These are phyloP conservation scores for Machimus atricapillus DNA, from an alignment of 2,888 invertebrate species.

Conservation along the genomic window DNA sequence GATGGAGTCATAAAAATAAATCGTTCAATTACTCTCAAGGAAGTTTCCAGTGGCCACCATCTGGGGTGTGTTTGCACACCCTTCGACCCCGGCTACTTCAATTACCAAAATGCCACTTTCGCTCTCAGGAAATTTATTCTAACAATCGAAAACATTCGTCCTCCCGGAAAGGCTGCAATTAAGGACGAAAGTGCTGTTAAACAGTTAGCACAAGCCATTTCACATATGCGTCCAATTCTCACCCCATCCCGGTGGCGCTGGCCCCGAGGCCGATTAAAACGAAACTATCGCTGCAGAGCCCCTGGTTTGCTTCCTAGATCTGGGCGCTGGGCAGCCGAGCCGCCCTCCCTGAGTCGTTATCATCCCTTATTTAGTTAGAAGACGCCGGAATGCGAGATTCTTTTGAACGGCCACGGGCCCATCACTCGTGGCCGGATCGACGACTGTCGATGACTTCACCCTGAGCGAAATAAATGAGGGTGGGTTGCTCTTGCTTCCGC, in stretches of 20 bases:
- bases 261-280: slow-evolving; percentile 1
- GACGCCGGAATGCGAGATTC: slow-evolving; percentile 31
- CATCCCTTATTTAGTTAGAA: slow-evolving; percentile 41
- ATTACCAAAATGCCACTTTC: slow-evolving; percentile 30
- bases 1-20: background rate
- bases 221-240: slow-evolving; percentile 45
- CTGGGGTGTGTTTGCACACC: background rate
- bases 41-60: background rate
- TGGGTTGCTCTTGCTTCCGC: background rate
- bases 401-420: background rate
- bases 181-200: slow-evolving; percentile 42
- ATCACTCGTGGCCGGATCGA: background rate
- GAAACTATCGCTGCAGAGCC: background rate
- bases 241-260: background rate
- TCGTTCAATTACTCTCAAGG: background rate
- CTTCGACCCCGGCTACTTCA: background rate
- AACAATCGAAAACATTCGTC: slow-evolving; percentile 31
- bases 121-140: slow-evolving; percentile 31
- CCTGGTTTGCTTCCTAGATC: background rate
- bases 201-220: slow-evolving; percentile 45
- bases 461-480: background rate
- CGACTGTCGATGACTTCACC: background rate
- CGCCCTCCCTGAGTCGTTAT: slow-evolving; percentile 6
- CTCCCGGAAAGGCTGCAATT: slow-evolving; percentile 36
- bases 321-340: background rate